These are phyloP conservation scores for Pinctada fucata DNA, from an alignment of 2,888 invertebrate genomes.

Conservation along the genomic window DNA sequence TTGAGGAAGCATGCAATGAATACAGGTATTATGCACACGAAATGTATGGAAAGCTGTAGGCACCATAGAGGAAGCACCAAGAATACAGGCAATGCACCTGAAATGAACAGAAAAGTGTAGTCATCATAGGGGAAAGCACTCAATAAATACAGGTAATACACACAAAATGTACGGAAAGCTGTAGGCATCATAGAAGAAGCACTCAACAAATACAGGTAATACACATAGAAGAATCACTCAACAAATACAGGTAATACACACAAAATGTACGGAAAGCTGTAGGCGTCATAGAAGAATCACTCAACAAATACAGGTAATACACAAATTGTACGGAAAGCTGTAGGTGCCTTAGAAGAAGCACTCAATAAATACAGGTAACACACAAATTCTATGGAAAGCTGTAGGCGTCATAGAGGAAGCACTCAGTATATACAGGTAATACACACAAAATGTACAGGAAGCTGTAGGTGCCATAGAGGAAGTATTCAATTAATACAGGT, in stretches of 20 bases:
- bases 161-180: conserved; percentile 66
- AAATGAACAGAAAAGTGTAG: too few species aligned
- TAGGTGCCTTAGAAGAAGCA: too few species aligned
- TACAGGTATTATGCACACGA: conserved; percentile 61
- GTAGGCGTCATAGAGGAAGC: conserved; percentile 73
- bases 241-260: conserved; percentile 65
- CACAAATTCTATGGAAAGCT: conserved; percentile 66
- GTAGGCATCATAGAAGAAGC: conserved; percentile 73
- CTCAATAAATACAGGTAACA: conserved; percentile 40
- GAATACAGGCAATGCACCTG: too few species aligned
- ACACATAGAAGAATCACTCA: too few species aligned
- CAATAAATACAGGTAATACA: conserved; percentile 42
- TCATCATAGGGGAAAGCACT: conserved; percentile 53
- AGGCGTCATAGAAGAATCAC: conserved; percentile 71
- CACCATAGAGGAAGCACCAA: conserved; percentile 73
- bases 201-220: conserved; percentile 67
- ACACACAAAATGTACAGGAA: conserved; percentile 56
- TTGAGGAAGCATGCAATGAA: conserved; percentile 73
- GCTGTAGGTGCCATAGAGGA: conserved; percentile 65
- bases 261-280: conserved; percentile 70
- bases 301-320: conserved; percentile 69
- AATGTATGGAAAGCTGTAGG: conserved; percentile 70
- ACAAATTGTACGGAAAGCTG: neutral
- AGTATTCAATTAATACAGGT: conserved; percentile 40
- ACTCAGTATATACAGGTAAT: conserved; percentile 57